phyloP scores from a whole-genome alignment of 2,888 invertebrate genomes.

The Aspidapion aeneum region DNA sequence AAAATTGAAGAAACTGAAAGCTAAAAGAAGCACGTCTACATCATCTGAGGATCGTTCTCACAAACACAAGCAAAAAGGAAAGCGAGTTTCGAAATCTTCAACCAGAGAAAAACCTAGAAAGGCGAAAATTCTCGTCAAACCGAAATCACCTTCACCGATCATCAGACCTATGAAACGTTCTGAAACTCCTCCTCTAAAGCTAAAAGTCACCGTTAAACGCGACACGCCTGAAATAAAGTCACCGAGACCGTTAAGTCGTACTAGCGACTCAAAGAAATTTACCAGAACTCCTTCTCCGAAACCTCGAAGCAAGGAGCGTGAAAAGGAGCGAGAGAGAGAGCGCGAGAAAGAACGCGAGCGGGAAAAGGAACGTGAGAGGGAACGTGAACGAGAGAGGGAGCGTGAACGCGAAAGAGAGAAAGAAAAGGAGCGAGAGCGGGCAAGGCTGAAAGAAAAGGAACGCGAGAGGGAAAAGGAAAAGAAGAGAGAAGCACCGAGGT shows the following conservation, averaged over 20 bases:
- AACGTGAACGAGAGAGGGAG: conserved; percentile 44
- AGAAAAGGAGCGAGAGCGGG: conserved; percentile 44
- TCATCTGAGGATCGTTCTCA: conserved; percentile 55
- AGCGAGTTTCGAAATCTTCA: conserved; percentile 44
- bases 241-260: conserved; percentile 40
- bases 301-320: conserved; percentile 40
- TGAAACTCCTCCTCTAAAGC: conserved; percentile 45
- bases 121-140: conserved; percentile 41
- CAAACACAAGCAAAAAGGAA: conserved; percentile 53
- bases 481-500: conserved; percentile 51
- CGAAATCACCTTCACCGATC: conserved; percentile 43
- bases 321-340: conserved; percentile 43
- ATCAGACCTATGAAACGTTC: conserved; percentile 40
- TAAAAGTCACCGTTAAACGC: conserved; percentile 38
- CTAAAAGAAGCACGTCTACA: conserved; percentile 41
- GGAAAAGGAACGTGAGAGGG: conserved; percentile 43
- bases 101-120: conserved; percentile 49
- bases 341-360: conserved; percentile 40
- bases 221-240: conserved; percentile 38
- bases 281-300: conserved; percentile 47
- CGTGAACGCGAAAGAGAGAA: conserved; percentile 53
- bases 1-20: conserved; percentile 42
- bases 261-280: conserved; percentile 43
- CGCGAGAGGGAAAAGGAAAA: conserved; percentile 44
- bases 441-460: conserved; percentile 41